Conservation (phyloP, 1,140 invertebrate genomes). For the Arctopsyche grandis region DNA sequence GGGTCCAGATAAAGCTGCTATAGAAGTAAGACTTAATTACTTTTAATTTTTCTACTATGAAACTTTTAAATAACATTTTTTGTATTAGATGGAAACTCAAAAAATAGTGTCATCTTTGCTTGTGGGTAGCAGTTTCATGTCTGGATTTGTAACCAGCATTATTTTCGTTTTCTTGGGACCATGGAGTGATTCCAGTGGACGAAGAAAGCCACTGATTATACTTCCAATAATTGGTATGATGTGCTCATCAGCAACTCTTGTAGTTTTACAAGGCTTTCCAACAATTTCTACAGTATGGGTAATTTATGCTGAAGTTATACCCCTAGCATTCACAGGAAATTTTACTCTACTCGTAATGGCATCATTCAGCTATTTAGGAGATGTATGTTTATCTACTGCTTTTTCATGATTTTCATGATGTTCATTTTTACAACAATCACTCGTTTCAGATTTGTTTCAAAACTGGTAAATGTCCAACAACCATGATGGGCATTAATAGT, state of each 20-base stretch:
- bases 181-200: conserved; percentile 65
- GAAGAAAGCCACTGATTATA: conserved; percentile 63
- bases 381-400: conserved; percentile 36
- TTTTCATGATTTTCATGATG: not conserved
- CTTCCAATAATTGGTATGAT: conserved; percentile 62
- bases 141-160: conserved; percentile 59
- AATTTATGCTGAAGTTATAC: conserved; percentile 61
- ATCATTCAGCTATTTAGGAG: conserved; percentile 47
- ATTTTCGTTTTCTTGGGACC: conserved; percentile 63
- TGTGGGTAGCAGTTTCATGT: conserved; percentile 62
- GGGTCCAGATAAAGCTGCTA: conserved; percentile 34
- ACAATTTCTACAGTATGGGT: conserved; percentile 60
- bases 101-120: conserved; percentile 61
- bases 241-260: conserved; percentile 59
- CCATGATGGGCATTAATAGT: conserved; percentile 63
- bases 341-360: conserved; percentile 43
- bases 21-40: conserved; percentile 45
- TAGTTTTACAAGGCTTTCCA: conserved; percentile 61
- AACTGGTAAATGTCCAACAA: conserved; percentile 61
- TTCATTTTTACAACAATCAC: not conserved
- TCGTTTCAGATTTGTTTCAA: conserved; percentile 60
- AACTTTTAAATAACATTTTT: not conserved
- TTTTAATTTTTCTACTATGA: not conserved
- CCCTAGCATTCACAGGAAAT: conserved; percentile 59
- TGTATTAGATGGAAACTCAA: conserved; percentile 63